Evolutionary conservation across 1,140 invertebrate genomes (phyloP).

Genomic region (Caenorhabditis remanei): DNA sequence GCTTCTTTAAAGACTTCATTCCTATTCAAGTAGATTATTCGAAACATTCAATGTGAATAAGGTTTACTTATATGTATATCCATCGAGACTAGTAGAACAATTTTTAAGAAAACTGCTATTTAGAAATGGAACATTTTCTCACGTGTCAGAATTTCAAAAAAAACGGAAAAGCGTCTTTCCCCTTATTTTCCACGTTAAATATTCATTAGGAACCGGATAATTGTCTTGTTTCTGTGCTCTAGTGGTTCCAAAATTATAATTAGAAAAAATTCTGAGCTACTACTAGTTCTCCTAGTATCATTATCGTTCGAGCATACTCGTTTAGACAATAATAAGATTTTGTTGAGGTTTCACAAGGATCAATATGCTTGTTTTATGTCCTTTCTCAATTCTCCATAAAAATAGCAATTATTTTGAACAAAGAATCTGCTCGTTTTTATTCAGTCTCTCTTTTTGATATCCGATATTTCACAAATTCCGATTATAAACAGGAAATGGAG

Average conservation of each 20-base stretch:
- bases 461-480: neutral
- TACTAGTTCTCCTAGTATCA: no score
- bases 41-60: slow-evolving; percentile 8
- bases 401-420: slow-evolving; percentile 3
- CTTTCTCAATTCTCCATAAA: neutral
- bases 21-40: neutral
- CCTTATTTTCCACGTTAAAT: neutral
- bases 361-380: neutral
- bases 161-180: neutral
- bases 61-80: neutral
- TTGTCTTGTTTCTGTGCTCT: neutral
- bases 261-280: no score
- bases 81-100: neutral
- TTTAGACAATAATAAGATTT: no score
- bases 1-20: slow-evolving; percentile 10
- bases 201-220: slow-evolving; percentile 36
- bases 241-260: neutral
- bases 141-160: neutral
- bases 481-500: neutral
- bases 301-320: no score
- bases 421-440: neutral
- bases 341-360: no score
- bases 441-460: neutral
- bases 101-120: no score
- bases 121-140: neutral